Conservation (phyloP, 1,140 invertebrate genomes). For the Metaphire vulgaris region DNA sequence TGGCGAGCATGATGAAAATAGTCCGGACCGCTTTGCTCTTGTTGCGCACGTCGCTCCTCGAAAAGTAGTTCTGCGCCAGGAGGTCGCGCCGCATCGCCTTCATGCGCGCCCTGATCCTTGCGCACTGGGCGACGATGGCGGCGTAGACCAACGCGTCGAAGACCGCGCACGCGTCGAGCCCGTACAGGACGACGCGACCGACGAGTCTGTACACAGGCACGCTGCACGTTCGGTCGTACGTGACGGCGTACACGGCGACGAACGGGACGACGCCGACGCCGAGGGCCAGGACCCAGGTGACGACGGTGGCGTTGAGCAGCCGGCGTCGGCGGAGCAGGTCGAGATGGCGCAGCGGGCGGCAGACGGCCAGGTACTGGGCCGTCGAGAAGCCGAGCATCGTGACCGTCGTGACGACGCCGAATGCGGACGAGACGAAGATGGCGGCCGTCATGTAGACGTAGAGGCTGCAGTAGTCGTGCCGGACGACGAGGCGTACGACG, state of each 20-base stretch:
- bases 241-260: background rate
- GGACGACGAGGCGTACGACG: background rate
- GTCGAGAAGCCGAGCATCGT: conserved; percentile 24
- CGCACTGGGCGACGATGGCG: conserved; percentile 5
- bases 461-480: background rate
- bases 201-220: background rate
- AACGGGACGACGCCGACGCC: conserved; percentile 6
- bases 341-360: conserved; percentile 20
- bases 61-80: background rate
- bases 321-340: conserved; percentile 3
- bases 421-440: conserved; percentile 12
- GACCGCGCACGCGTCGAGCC: background rate
- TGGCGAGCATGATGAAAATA: conserved; percentile 19
- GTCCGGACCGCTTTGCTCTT: conserved; percentile 18
- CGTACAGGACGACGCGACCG: background rate
- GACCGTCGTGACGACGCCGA: conserved; percentile 17
- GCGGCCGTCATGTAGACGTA: conserved; percentile 17
- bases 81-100: conserved; percentile 7
- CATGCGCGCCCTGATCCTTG: background rate
- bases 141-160: conserved; percentile 16
- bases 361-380: conserved; percentile 27
- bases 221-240: background rate
- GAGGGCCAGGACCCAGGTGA: conserved; percentile 16
- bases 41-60: background rate
- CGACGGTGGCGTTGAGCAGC: background rate